phyloP scores from a whole-genome alignment of 1,140 invertebrate genomes.

The Matsumurasca onukii region DNA sequence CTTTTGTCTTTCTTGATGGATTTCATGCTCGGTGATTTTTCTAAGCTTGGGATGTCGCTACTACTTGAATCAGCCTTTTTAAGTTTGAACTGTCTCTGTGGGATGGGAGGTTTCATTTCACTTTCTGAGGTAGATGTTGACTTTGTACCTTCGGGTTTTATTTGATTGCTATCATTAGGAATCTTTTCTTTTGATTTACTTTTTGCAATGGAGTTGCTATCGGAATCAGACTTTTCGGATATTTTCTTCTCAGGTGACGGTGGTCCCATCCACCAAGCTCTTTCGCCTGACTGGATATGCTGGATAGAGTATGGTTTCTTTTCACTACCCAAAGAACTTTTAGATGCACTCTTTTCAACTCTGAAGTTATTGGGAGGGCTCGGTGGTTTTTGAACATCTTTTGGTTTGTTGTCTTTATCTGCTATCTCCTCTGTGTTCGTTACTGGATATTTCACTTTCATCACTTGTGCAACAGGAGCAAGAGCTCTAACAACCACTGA shows the following conservation, averaged over 20 bases:
- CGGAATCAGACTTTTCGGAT: constrained; percentile 6
- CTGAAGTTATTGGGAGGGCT: neutral
- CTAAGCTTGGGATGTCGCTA: constrained; percentile 39
- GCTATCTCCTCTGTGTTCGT: constrained; percentile 27
- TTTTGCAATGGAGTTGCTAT: neutral
- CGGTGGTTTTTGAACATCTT: neutral
- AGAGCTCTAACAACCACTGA: constrained; percentile 68
- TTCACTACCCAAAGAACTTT: neutral
- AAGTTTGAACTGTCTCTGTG: constrained; percentile 31
- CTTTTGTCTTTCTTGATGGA: constrained; percentile 21
- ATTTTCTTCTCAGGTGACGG: constrained; percentile 6
- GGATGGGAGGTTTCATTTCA: constrained; percentile 12
- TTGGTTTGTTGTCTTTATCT: constrained; percentile 28
- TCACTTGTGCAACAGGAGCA: constrained; percentile 57
- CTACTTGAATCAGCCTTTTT: constrained; percentile 64
- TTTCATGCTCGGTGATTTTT: constrained; percentile 33
- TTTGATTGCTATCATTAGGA: neutral
- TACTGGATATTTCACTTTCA: constrained; percentile 30
- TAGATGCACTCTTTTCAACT: constrained; percentile 7
- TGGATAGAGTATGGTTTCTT: constrained; percentile 23
- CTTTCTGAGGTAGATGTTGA: constrained; percentile 8
- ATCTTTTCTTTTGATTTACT: no score
- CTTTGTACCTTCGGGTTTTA: neutral
- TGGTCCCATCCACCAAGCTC: constrained; percentile 59
- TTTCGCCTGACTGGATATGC: constrained; percentile 54